Evolutionary conservation across 2,113 vertebrate genomes (phyloP), one percentile per base, ranked within the genome.

Genomic region (Ellobius talpinus): DNA sequence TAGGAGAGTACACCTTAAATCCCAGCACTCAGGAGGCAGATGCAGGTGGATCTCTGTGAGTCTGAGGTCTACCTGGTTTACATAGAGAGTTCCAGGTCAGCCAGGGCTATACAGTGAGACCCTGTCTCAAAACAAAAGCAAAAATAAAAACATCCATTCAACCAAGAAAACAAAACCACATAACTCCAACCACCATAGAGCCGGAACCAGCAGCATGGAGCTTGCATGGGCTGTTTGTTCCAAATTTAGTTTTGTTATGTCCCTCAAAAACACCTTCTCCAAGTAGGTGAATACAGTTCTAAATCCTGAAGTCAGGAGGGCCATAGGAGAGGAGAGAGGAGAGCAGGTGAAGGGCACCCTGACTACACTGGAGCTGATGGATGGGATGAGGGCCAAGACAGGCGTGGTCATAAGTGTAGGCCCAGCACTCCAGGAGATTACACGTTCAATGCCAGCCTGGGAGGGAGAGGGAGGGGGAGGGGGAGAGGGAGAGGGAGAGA

Each of bases 111-210:
- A 42, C 58, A 84, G n/a, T 29, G 36, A 61, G 36, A 84, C 24
- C 13, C 13, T 31, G 81, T 63, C 26, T 65, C 58, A 65, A 65
- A 84, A 16, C 7, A 45, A 42, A 63, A n/a, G 39, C n/a, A 42
- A 63, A 39, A 84, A 42, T 39, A 63, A 42, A 39, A 76, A 19
- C 55, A 84, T 84, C 21, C n/a, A 84, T 31, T 63, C 55, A 61
- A 26, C 12, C 36, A 61, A 61, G 81, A 14, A 42, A 84, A 39
- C 0, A 2, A 6, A 0, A 10, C 10, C 39, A 9, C 21, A 10
- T 1, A 31, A 66, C 5, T 24, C 39, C 36, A 72, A 10, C 5
- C 9, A 13, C 31, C 2, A 0, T 1, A 7, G 2, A 7, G 77
- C 26, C 63, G 81, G 66, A 70, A 66, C 58, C 26, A 39, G 13